Evolutionary conservation across 2,888 invertebrate species (phyloP), one percentile per base, ranked within the genome.

Genomic region (Polymixis lichenea): DNA sequence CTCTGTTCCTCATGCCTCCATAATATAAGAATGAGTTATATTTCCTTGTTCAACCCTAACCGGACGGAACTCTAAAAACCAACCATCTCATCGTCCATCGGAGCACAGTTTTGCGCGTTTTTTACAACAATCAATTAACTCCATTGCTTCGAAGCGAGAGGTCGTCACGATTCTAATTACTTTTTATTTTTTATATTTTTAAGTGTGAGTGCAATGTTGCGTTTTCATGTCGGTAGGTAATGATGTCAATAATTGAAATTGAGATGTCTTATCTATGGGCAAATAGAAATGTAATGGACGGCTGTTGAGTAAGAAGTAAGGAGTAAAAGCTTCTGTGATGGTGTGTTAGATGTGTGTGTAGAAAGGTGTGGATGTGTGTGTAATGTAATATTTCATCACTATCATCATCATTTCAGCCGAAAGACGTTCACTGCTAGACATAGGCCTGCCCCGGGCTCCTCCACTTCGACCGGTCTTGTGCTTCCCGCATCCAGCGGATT

Each of bases 101-200:
- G 32, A 78, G 77, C 77, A 80, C 79, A 84, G 71, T 86, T 88
- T 88, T 77, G 78, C 86, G 71, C 53, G 79, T 87, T 89, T 90
- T 91, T 91, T 93, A 89, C 86, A 87, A 86, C 87, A 90, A 92
- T 92, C 92, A 92, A 92, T 93, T 92, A 92, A 90, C 78, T 88
- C 75, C 78, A 90, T 90, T 90, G 89, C 90, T 89, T 84, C 83
- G 87, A 85, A 84, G 87, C 85, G 85, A 87, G 86, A 89, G 87
- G 87, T 90, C 89, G 89, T 91, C 92, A 93, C 92, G 93, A 90
- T 90, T 92, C 75, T 90, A 90, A 89, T 91, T 87, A 89, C 83
- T 89, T 92, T 91, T 90, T 90, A 83, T 85, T 86, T 86, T 85
- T 83, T 82, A 77, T 80, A 53, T 68, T 77, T 73, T 74, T 83